phyloP scores from a whole-genome alignment of 2,113 vertebrate species.

The Hippocampus zosterae region DNA sequence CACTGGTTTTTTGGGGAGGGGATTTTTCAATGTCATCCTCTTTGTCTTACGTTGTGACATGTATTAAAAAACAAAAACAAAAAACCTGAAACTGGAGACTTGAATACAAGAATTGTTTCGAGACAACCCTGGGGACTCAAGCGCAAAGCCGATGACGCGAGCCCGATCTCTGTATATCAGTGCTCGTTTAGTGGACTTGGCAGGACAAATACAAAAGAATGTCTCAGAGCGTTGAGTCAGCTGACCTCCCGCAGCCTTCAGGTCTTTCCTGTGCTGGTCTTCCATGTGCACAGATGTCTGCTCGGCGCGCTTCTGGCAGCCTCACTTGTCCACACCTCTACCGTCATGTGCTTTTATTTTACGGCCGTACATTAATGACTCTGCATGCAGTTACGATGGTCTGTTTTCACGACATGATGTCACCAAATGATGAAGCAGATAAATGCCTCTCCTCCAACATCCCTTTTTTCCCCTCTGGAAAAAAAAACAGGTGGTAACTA shows the following conservation, averaged over 20 bases:
- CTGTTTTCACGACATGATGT: constrained; percentile 3
- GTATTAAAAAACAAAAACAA: too few species aligned
- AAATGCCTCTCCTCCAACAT: not conserved
- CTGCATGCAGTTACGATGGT: not conserved
- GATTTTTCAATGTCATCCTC: too few species aligned
- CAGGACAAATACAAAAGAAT: not conserved
- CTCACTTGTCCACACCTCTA: not conserved
- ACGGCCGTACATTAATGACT: not conserved
- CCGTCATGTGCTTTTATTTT: constrained; percentile 6
- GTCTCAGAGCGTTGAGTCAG: constrained; percentile 6
- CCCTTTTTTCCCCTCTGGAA: not conserved
- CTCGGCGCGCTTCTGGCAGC: constrained; percentile 1
- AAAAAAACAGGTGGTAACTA: constrained; percentile 1
- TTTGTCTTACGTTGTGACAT: too few species aligned
- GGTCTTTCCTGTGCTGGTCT: not conserved
- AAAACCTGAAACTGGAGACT: not conserved
- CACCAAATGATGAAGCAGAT: not conserved
- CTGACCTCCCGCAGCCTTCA: constrained; percentile 7
- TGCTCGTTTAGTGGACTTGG: not conserved
- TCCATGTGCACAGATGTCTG: not conserved
- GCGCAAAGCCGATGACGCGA: not conserved
- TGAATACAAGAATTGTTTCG: not conserved
- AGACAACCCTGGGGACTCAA: not conserved
- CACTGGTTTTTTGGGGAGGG: too few species aligned
- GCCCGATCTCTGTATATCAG: not conserved